Base-by-base conservation (phyloP, 92 coral and sea anemone genomes). In the Umimayanthus kanabou region DNA sequence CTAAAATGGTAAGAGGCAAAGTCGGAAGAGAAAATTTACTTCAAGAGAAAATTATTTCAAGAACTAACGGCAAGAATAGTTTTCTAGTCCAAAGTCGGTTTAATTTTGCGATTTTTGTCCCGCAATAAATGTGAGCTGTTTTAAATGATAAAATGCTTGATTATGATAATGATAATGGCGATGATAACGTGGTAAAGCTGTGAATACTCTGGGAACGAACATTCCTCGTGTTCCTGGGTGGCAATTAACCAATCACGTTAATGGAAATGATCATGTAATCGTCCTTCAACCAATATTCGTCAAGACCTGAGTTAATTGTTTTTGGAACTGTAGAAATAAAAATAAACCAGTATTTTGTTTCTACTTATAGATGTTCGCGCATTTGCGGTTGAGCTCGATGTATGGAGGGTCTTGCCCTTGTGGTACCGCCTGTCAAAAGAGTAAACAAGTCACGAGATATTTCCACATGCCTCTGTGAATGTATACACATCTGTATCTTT, bases 401-500 rank as follows among this genome's bases (percentile, higher is more conserved):
- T 61, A 20, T 55, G 29, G 11, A 80, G 84, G 37, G 71, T 26
- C 84, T 80, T 40, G 71, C 26, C 84, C 55, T 28, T 80, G 65
- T 43, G 61, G 81, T 80, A 20, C 26, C 49, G 26, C 70, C 70
- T 80, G 70, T 80, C 84, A 80, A 53, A 72, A 61, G 4, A 57
- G 25, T 80, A 33, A 80, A 18, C 45, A 15, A 53, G 72, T 80
- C 84, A 80, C 84, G 84, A 80, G 30, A 80, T 57, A 8, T 11
- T 80, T 14, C 26, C 69, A 22, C 26, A 61, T 15, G 66, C 23
- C 66, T 57, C 66, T 57, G 66, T 4, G 22, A 16, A 61, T 61
- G 14, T 23, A 61, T 61, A 61, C n/a, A 61, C 69, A 20, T 61
- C 22, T 61, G n/a, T 61, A 61, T 20, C 25, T 61, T 57, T 4